These are phyloP conservation scores for Hemiprocne comata DNA, from an alignment of 2,113 vertebrate species.

Conservation along the genomic window DNA sequence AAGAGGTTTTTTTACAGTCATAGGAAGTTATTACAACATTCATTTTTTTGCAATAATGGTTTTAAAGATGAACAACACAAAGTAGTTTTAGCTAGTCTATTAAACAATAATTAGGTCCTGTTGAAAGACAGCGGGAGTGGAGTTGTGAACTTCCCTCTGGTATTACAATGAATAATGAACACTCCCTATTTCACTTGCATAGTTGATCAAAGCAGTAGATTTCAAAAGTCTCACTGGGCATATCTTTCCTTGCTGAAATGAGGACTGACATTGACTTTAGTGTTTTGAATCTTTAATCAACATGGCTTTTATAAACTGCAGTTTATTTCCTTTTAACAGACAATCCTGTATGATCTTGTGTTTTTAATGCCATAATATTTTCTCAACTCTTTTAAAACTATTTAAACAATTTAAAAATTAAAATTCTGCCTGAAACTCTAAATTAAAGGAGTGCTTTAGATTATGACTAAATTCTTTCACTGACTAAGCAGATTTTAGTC, in stretches of 20 bases:
- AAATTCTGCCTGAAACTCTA: neutral
- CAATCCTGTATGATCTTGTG: neutral
- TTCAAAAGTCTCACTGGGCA: conserved; percentile 17
- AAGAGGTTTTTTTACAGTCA: neutral
- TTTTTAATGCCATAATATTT: neutral
- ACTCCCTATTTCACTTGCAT: conserved; percentile 2
- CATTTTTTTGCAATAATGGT: neutral
- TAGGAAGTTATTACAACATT: neutral
- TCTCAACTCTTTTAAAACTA: neutral
- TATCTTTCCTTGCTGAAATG: neutral
- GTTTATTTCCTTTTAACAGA: conserved; percentile 2
- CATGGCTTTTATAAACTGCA: neutral
- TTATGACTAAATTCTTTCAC: conserved; percentile 24
- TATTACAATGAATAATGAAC: conserved; percentile 17
- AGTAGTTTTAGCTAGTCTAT: neutral
- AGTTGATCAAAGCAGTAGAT: conserved; percentile 33
- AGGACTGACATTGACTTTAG: neutral
- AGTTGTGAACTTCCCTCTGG: neutral
- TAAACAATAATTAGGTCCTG: neutral
- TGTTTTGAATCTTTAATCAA: conserved; percentile 18
- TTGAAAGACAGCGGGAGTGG: neutral
- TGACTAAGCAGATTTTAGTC: conserved; percentile 39
- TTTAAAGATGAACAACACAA: neutral
- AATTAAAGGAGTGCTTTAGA: neutral
- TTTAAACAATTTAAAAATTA: neutral